A percentile compares a stretch with the other conserved stretches of the same genome.
Conservation (phyloP, 92 coral and sea anemone genomes). For the Phenganax marumi region DNA sequence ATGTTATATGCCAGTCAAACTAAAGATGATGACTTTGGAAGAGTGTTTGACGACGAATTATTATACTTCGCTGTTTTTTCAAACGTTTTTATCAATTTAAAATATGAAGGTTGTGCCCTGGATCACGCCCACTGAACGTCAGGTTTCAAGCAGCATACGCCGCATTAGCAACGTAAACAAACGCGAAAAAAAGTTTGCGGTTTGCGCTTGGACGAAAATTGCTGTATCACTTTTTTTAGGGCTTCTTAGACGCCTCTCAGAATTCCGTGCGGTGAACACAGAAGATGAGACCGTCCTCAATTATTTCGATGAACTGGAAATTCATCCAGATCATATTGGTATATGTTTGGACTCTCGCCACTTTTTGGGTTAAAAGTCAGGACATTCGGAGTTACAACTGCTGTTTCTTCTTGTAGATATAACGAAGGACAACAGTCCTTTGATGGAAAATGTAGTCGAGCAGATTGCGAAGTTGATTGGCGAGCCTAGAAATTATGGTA, state of each 20-base stretch:
- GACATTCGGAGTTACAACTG: not conserved
- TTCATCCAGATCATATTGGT: slow-evolving; percentile 95
- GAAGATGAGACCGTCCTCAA: slow-evolving; percentile 96
- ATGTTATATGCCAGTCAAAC: no score
- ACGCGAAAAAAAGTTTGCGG: no score
- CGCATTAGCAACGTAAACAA: no score
- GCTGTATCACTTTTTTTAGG: slow-evolving; percentile 45
- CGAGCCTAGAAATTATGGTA: slow-evolving; percentile 92
- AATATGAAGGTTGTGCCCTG: no score
- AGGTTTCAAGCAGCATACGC: no score
- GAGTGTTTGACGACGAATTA: no score
- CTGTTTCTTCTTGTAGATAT: slow-evolving; percentile 59
- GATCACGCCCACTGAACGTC: no score
- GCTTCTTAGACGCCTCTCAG: slow-evolving; percentile 82
- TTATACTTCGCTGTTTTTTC: not conserved
- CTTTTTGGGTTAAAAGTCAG: not conserved
- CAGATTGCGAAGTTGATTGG: slow-evolving; percentile 88
- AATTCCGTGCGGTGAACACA: slow-evolving; percentile 82
- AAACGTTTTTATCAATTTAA: no score
- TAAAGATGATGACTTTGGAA: no score
- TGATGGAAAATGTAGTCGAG: slow-evolving; percentile 83
- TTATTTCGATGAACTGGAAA: slow-evolving; percentile 94
- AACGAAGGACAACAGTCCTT: slow-evolving; percentile 67
- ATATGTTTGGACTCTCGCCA: not conserved
- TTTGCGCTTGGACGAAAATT: no score